phyloP scores from a whole-genome alignment of 2,888 invertebrate species.

The Zhengitettix transpicula region DNA sequence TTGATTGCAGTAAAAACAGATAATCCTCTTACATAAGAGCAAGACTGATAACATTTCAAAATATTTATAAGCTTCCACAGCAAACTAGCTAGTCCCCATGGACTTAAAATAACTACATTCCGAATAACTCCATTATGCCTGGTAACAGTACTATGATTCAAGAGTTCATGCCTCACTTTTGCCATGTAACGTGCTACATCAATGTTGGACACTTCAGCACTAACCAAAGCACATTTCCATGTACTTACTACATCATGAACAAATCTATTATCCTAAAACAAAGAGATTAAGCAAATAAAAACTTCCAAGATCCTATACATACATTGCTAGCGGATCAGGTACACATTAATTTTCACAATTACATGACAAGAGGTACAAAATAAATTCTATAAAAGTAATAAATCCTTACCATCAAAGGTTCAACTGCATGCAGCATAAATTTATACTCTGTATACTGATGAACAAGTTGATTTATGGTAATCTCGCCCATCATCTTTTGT shows the following conservation, averaged over 20 bases:
- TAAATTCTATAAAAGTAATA: not conserved
- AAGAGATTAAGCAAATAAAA: too few relatives aligned
- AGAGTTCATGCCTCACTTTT: not conserved
- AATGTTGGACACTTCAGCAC: not conserved
- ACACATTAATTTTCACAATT: too few relatives aligned
- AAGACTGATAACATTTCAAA: not conserved
- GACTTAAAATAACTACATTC: slow-evolving; percentile 9
- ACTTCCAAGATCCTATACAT: too few relatives aligned
- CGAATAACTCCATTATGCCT: not conserved
- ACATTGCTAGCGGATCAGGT: too few relatives aligned
- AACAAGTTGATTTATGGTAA: slow-evolving; percentile 17
- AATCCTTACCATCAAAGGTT: slow-evolving; percentile 9
- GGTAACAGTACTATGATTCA: not conserved
- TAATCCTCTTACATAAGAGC: not conserved
- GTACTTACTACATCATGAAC: not conserved
- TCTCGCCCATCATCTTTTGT: slow-evolving; percentile 1
- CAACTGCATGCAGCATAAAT: slow-evolving; percentile 15
- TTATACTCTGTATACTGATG: slow-evolving; percentile 18
- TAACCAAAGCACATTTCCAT: slow-evolving; percentile 3
- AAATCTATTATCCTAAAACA: not conserved
- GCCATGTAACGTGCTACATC: not conserved
- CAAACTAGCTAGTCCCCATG: slow-evolving; percentile 10
- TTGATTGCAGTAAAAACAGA: too few relatives aligned
- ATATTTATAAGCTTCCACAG: slow-evolving; percentile 8
- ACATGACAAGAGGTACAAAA: too few relatives aligned